phyloP scores from a whole-genome alignment of 2,888 invertebrate species.

The Dyspetes luteomarginatus region DNA sequence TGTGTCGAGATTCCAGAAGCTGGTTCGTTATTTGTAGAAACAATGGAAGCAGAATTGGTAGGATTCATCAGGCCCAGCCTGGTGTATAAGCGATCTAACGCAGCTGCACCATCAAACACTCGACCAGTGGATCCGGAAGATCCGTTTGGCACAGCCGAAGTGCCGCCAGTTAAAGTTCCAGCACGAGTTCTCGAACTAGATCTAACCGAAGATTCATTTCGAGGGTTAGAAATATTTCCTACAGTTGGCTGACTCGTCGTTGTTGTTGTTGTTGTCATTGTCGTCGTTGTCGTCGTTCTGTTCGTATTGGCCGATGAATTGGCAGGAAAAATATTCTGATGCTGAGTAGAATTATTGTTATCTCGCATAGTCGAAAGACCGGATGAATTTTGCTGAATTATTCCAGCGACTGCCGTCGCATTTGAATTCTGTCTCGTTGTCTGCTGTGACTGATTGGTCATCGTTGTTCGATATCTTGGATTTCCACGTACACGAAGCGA shows the following conservation, averaged over 20 bases:
- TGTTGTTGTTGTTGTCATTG: too few species aligned
- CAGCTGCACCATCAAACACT: slow-evolving; percentile 33
- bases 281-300: neutral
- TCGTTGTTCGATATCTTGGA: slow-evolving; percentile 45
- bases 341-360: slow-evolving; percentile 9
- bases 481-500: slow-evolving; percentile 68
- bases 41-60: neutral
- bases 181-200: slow-evolving; percentile 18
- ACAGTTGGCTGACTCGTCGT: neutral
- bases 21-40: slow-evolving; percentile 1
- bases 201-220: slow-evolving; percentile 3
- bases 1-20: slow-evolving; percentile 15
- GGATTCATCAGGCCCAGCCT: slow-evolving; percentile 6
- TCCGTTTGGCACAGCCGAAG: slow-evolving; percentile 5
- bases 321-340: slow-evolving; percentile 24
- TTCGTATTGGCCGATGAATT: slow-evolving; percentile 7
- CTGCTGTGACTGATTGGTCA: slow-evolving; percentile 21
- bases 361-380: neutral
- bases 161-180: neutral
- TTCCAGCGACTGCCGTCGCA: slow-evolving; percentile 5
- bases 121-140: slow-evolving; percentile 4
- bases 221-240: neutral
- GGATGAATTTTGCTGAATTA: slow-evolving; percentile 25
- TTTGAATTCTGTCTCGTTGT: slow-evolving; percentile 25
- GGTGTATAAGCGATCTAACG: slow-evolving; percentile 48